phyloP scores from a whole-genome alignment of 2,797 vertebrate species.

The Vipera ursinii region DNA sequence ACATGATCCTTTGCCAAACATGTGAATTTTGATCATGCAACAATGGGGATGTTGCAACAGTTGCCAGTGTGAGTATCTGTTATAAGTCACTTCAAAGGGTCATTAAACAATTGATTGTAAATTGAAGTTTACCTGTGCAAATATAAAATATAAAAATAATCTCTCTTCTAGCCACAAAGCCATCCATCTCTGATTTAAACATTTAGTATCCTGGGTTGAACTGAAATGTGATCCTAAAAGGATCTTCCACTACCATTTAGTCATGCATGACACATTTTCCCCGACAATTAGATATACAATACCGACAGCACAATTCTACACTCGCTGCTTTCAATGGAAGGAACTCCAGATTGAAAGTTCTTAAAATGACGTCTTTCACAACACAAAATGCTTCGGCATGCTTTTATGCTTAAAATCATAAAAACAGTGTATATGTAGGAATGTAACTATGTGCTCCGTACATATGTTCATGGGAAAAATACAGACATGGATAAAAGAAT shows the following conservation, averaged over 20 bases:
- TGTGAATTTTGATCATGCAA: neutral
- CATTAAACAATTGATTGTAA: neutral
- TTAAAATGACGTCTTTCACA: neutral
- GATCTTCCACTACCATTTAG: neutral
- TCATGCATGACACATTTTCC: slow-evolving; percentile 2
- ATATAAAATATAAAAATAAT: neutral
- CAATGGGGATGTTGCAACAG: neutral
- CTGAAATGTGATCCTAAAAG: neutral
- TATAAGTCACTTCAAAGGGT: too few relatives aligned
- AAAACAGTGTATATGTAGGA: neutral
- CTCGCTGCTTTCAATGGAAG: neutral
- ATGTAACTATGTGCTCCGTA: neutral
- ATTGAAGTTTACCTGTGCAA: neutral
- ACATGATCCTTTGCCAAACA: neutral
- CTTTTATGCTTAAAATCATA: slow-evolving; percentile 13
- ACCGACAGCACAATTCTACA: neutral
- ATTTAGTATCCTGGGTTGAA: neutral
- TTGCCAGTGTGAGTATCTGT: too few relatives aligned
- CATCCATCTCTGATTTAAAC: slow-evolving; percentile 16
- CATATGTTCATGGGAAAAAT: neutral
- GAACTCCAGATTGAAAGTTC: neutral
- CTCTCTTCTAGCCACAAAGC: neutral
- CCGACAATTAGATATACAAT: neutral
- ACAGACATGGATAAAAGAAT: neutral
- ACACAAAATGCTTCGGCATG: neutral